Evolutionary conservation across 2,113 vertebrate genomes (phyloP), one percentile per base, ranked within the genome.

Genomic region (Ictalurus furcatus): DNA sequence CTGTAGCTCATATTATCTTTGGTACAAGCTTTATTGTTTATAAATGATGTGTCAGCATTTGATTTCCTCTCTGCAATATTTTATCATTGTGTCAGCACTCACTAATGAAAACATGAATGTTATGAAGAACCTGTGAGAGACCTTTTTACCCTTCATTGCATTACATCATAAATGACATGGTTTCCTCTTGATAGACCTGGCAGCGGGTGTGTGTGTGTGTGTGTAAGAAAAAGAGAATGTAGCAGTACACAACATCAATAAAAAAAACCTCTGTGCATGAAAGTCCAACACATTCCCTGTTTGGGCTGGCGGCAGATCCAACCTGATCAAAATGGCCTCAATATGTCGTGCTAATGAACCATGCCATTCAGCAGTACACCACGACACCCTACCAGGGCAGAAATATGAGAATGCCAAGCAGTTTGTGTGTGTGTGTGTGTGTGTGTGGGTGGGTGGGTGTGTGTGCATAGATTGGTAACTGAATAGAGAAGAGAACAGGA

Each of bases 1-100:
- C 84, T 69, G 84, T 44, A 21, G 61, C 78, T 89, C 54, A 34
- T 69, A 30, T 89, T 87, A 69, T 54, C 28, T 69, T 90, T 79
- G 85, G 88, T 90, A 28, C 74, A 67, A 25, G 61, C 79, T 83
- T 85, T 84, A 61, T 84, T 91, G 67, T 91, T 84, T 86, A 84
- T 88, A 80, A 88, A 90, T 74, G 86, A 76, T 21, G 63, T 91
- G 90, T 88, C 79, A 28, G 61, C 44, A 59, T 61, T 88, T 88
- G 87, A 90, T 90, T 91, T 91, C 88, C 87, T 86, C 34, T n/a
- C 58, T 23, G 12, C 16, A 71, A 84, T 90, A 85, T 87, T 90
- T 91, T 86, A 90, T 91, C 88, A 88, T 86, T 67, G 74, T 90
- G 90, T 90, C 90, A 91, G 59, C 84, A n/a, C 37, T 82, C 40